Conservation (phyloP, 1,140 invertebrate species). For the Dendroctonus ponderosae region DNA sequence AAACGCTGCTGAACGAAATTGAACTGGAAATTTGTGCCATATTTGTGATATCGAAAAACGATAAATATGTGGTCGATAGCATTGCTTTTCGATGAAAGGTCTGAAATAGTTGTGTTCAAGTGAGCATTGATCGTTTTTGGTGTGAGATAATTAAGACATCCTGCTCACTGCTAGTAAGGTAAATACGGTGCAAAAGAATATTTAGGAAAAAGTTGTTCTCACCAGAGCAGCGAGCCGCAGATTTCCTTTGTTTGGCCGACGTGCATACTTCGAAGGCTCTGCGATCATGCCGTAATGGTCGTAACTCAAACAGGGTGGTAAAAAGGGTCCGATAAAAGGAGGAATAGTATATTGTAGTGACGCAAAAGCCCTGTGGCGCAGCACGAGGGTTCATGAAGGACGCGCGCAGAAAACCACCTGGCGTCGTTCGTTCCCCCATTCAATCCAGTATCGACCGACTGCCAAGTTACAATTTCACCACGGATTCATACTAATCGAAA, state of each 20-base stretch:
- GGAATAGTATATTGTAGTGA: conserved; percentile 22
- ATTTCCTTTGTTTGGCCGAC: background rate
- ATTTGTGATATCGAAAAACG: no score
- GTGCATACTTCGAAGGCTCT: conserved; percentile 16
- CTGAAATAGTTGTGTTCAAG: no score
- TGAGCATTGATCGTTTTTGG: no score
- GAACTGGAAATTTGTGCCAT: no score
- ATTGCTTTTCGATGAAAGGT: no score
- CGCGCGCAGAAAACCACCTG: conserved; percentile 51
- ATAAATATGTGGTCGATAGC: no score
- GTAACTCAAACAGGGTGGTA: conserved; percentile 23
- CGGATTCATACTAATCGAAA: conserved; percentile 46
- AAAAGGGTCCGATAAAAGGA: conserved; percentile 21
- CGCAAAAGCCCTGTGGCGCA: conserved; percentile 41
- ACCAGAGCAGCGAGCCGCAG: background rate
- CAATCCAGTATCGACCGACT: conserved; percentile 51
- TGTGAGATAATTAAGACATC: no score
- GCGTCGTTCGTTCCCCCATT: conserved; percentile 50
- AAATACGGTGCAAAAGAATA: no score
- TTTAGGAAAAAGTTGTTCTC: no score
- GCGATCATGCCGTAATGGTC: conserved; percentile 2
- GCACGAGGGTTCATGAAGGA: conserved; percentile 46
- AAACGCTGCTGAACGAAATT: no score
- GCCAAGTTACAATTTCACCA: conserved; percentile 45
- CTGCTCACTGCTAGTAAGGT: no score